Base-by-base conservation (phyloP, 2,113 vertebrate genomes). In the Nothoprocta pentlandii region DNA sequence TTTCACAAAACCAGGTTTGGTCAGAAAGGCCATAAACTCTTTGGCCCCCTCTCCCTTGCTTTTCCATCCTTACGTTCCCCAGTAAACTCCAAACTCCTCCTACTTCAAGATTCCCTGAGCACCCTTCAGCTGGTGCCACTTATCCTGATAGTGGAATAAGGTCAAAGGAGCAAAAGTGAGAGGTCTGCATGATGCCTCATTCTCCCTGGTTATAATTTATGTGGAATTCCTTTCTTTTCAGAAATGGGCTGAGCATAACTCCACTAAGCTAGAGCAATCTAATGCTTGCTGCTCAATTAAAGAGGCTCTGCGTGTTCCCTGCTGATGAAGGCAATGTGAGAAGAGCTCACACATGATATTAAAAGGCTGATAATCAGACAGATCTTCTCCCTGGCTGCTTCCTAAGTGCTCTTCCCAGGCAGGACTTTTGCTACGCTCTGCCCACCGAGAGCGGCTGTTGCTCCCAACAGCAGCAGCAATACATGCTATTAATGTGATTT, bases 381-480 rank as follows among this genome's bases (percentile, higher is more conserved):
- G n/a, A 73, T 80, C 80, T 92, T 87, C 80, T 68, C 56, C 44
- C 62, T 81, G 47, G 68, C 42, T 49, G 78, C 76, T 58, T 87
- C 91, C 58, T 61, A 77, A 87, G 53, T 8, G n/a, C 34, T 69
- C 58, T 68, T 95, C 58, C 85, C 49, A 79, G 53, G 76, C 68
- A 89, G 32, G 46, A 87, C n/a, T 30, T 85, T 53, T 14, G 26
- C 30, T 56, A 41, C 16, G 7, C 36, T 85, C 93, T 42, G 41
- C 85, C 36, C 39, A 64, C 30, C 44, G 78, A 17, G 63, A 84
- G n/a, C 85, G 91, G 85, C 64, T 92, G 87, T 23, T 74, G 26
- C 36, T 73, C 59, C 23, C 59, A 94, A 66, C 59, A 92, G 58
- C 84, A 94, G 82, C 73, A 81, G 76, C 69, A 94, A 91, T 16